Conservation (phyloP, 2,797 vertebrate genomes). For the Heteromormyrus szaboi region DNA sequence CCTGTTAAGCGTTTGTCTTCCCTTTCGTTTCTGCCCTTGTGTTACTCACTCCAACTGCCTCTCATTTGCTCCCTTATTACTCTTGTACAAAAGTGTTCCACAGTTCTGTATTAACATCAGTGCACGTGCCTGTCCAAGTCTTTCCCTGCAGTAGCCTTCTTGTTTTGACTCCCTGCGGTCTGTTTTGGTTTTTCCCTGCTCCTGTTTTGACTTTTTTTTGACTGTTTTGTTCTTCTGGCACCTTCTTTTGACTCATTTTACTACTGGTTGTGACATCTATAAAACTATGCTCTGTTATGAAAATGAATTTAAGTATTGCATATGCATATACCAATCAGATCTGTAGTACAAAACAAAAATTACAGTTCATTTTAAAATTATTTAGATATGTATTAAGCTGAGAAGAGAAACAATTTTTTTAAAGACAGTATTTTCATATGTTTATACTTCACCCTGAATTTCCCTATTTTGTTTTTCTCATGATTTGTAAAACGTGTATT, state of each 20-base stretch:
- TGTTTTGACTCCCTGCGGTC: background rate
- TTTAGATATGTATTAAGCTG: background rate
- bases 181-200: background rate
- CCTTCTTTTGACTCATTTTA: background rate
- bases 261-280: background rate
- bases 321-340: background rate
- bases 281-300: background rate
- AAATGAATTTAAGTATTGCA: background rate
- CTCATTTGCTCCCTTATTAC: background rate
- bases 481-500: conserved; percentile 32
- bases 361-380: background rate
- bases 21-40: background rate
- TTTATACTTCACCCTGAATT: background rate
- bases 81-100: background rate
- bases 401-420: background rate
- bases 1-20: background rate
- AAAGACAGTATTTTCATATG: background rate
- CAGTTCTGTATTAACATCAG: background rate
- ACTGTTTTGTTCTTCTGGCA: background rate
- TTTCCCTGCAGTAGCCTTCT: background rate
- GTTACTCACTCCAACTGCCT: background rate
- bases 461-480: background rate
- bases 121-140: background rate
- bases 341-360: background rate
- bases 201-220: background rate